Percentiles rank a stretch among this genome's conserved stretches.
Conservation (phyloP, 2,888 invertebrate species). For the Willowsia nigromaculata region DNA sequence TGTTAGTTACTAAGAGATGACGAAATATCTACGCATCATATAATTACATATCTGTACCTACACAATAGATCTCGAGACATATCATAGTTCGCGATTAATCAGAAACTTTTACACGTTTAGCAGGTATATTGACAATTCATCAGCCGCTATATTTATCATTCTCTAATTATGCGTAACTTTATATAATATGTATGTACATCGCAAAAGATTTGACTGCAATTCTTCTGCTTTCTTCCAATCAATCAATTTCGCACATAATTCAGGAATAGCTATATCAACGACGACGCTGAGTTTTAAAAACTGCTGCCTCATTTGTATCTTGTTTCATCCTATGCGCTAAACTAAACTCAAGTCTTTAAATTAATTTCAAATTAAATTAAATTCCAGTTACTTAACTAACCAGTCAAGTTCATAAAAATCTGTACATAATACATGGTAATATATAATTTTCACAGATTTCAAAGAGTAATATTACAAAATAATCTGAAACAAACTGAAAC, state of each 20-base stretch:
- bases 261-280: not conserved
- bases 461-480: slow-evolving; percentile 6
- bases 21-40: not conserved
- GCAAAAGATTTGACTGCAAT: too few relatives aligned
- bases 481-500: not conserved
- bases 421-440: not conserved
- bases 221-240: not conserved
- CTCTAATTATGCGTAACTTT: too few relatives aligned
- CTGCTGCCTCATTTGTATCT: not conserved
- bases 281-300: slow-evolving; percentile 26
- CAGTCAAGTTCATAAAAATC: not conserved
- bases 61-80: not conserved
- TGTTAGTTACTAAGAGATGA: not conserved
- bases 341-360: not conserved
- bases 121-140: too few relatives aligned
- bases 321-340: not conserved
- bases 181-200: too few relatives aligned
- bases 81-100: too few relatives aligned
- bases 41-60: not conserved
- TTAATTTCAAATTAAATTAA: not conserved
- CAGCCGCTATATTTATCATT: too few relatives aligned
- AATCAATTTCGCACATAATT: not conserved
- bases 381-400: not conserved
- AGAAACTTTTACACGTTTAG: too few relatives aligned
- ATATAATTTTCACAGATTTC: not conserved